Conservation (phyloP, 2,113 vertebrate genomes). For the Malaclemys terrapin region DNA sequence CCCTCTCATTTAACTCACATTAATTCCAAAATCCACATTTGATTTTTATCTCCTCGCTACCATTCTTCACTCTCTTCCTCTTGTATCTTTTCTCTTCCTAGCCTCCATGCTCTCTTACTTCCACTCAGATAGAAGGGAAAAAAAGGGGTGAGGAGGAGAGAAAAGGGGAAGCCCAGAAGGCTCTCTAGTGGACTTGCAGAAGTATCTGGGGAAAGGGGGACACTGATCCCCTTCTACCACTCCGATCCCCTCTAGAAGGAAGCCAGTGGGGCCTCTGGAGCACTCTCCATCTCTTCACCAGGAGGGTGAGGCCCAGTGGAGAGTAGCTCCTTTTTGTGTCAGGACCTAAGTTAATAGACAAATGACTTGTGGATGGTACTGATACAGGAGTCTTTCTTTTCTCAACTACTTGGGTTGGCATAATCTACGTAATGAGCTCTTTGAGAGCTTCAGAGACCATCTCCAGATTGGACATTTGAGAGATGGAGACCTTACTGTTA, state of each 20-base stretch:
- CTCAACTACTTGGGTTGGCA: not conserved
- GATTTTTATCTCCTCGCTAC: constrained; percentile 33
- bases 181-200: not conserved
- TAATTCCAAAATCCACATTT: constrained; percentile 25
- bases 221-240: not conserved
- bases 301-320: rapidly evolving
- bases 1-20: not conserved
- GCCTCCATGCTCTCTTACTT: constrained; percentile 64
- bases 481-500: not conserved
- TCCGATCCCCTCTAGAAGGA: not conserved
- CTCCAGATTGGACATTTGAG: not conserved
- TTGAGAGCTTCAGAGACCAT: not conserved
- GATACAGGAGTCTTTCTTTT: not conserved
- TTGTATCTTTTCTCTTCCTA: not conserved
- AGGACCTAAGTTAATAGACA: not conserved
- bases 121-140: constrained; percentile 56
- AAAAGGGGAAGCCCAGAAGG: constrained; percentile 31
- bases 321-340: not conserved
- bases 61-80: constrained; percentile 57
- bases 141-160: constrained; percentile 64
- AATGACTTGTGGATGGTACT: not conserved
- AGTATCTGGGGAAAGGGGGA: not conserved
- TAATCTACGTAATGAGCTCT: not conserved
- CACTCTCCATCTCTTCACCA: not conserved
- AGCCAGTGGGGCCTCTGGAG: not conserved